Percentiles rank a stretch among this genome's conserved stretches.
Conservation (phyloP, 2,113 vertebrate species). For the Nyctibius bracteatus region DNA sequence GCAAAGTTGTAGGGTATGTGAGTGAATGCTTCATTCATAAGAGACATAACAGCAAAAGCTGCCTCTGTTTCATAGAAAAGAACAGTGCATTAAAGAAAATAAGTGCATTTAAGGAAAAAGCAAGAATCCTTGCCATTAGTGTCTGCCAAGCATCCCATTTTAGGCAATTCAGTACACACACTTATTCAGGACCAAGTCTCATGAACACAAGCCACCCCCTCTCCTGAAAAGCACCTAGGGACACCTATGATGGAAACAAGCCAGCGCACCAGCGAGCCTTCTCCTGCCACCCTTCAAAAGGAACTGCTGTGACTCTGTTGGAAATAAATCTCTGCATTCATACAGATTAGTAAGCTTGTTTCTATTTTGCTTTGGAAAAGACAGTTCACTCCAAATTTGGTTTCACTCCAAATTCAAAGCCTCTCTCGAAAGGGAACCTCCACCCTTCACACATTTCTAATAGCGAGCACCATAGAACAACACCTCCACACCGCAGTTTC, state of each 20-base stretch:
- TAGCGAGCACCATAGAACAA: not conserved
- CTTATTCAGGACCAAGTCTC: not conserved
- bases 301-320: not conserved
- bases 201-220: not conserved
- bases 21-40: not conserved
- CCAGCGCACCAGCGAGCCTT: not conserved
- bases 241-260: not conserved
- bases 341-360: not conserved
- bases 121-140: not conserved
- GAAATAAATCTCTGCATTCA: not conserved
- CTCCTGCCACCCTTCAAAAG: not conserved
- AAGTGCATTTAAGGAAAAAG: too few species aligned
- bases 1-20: not conserved
- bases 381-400: not conserved
- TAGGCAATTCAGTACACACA: not conserved
- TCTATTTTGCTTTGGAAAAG: not conserved
- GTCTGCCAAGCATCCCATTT: not conserved
- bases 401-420: not conserved
- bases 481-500: not conserved
- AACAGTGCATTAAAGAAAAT: not conserved
- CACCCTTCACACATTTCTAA: not conserved
- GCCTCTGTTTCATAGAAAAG: not conserved
- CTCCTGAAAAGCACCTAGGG: not conserved
- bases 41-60: not conserved
- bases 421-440: not conserved